Conservation (phyloP, 2,797 vertebrate genomes). For the Molossus alvarezi region DNA sequence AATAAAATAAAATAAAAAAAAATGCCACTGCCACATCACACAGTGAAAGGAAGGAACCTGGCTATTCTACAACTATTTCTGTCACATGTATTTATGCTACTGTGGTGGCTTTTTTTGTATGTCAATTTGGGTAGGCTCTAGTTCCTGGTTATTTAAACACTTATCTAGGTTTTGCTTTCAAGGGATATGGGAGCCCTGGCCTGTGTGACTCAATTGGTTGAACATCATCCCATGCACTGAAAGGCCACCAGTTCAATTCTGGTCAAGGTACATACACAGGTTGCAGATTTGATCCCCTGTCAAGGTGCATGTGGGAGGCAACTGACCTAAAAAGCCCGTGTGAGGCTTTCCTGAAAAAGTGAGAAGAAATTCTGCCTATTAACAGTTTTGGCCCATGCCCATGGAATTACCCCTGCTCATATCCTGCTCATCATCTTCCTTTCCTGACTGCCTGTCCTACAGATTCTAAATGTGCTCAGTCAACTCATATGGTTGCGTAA, state of each 20-base stretch:
- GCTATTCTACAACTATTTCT: neutral
- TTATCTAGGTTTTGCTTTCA: neutral
- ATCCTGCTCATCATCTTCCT: neutral
- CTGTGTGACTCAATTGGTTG: too few relatives aligned
- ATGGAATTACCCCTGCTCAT: neutral
- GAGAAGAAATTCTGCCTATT: neutral
- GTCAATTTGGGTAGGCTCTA: neutral
- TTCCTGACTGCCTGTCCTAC: neutral
- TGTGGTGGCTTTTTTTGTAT: neutral
- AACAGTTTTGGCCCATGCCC: neutral
- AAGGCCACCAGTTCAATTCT: neutral
- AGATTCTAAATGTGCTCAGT: constrained; percentile 28
- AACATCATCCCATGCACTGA: neutral
- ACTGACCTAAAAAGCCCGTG: neutral
- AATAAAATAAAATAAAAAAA: neutral
- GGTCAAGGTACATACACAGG: neutral
- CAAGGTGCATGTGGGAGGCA: neutral
- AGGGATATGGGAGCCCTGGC: too few relatives aligned
- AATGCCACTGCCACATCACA: neutral
- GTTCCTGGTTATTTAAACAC: constrained; percentile 22
- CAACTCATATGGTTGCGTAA: neutral
- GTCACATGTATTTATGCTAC: neutral
- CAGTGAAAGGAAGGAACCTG: neutral
- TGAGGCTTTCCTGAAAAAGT: neutral
- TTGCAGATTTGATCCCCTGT: neutral